phyloP scores from a whole-genome alignment of 2,888 invertebrate genomes.

The Eustalomyia histrio region DNA sequence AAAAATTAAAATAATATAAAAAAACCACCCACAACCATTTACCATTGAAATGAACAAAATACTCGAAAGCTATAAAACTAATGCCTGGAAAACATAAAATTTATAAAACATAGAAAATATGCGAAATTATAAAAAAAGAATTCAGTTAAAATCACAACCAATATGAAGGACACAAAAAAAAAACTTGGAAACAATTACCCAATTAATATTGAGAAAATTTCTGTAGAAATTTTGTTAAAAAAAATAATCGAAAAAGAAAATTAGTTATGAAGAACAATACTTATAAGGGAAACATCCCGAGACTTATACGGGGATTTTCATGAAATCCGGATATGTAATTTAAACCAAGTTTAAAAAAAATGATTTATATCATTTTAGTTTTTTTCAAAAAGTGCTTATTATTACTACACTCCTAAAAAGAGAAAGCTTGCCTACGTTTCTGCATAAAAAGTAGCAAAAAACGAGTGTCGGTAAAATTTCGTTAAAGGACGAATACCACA shows the following conservation, averaged over 20 bases:
- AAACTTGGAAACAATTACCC: conserved; percentile 6
- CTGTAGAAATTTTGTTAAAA: background rate
- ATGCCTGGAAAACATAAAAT: conserved; percentile 1
- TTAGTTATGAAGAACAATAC: background rate
- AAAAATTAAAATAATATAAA: no score
- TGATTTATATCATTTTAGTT: no score
- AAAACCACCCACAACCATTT: background rate
- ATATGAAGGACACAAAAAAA: background rate
- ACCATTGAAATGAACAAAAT: background rate
- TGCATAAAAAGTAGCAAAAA: no score
- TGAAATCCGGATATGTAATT: no score
- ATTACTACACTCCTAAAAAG: no score
- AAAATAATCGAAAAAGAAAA: background rate
- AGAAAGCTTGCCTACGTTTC: no score
- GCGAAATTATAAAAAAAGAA: background rate
- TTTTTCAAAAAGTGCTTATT: no score
- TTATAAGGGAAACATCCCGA: no score
- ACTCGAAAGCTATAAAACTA: background rate
- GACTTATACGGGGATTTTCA: no score
- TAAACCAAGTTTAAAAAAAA: no score
- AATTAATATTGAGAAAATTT: conserved; percentile 7
- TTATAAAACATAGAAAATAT: background rate
- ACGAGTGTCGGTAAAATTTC: no score
- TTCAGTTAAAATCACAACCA: background rate
- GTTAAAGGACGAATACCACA: no score